Conservation (phyloP, 2,888 invertebrate genomes). For the Caenorhabditis plicata region DNA sequence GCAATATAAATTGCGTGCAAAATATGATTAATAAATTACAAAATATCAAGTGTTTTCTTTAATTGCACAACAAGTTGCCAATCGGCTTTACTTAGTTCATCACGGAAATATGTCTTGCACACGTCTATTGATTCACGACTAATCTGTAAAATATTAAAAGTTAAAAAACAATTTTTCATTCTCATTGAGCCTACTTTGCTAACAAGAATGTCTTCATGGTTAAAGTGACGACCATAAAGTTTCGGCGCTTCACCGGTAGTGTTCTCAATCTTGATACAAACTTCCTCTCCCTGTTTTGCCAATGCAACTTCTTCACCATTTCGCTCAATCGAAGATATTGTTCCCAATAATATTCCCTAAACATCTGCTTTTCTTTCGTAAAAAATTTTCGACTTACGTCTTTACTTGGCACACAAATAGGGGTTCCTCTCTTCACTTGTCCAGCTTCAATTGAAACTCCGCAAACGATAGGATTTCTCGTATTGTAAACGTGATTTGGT, state of each 20-base stretch:
- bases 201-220: conserved; percentile 87
- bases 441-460: conserved; percentile 95
- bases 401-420: conserved; percentile 92
- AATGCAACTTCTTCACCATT: conserved; percentile 92
- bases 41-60: conserved; percentile 91
- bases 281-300: conserved; percentile 82
- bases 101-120: conserved; percentile 97
- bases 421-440: conserved; percentile 90
- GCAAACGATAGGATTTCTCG: conserved; percentile 88
- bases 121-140: conserved; percentile 96
- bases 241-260: conserved; percentile 97
- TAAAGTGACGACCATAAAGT: conserved; percentile 97
- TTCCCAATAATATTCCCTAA: conserved; percentile 88
- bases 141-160: conserved; percentile 74
- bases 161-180: not conserved
- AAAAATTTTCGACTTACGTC: conserved; percentile 70
- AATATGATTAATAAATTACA: too few species aligned
- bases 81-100: conserved; percentile 91
- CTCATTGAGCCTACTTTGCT: conserved; percentile 72
- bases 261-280: conserved; percentile 88
- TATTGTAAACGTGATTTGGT: conserved; percentile 92
- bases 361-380: conserved; percentile 50
- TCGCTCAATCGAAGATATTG: conserved; percentile 89
- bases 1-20: not conserved
- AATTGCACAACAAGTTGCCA: conserved; percentile 98